These are phyloP conservation scores for Atlantisia rogersi DNA, from an alignment of 2,113 vertebrate species.

Conservation along the genomic window DNA sequence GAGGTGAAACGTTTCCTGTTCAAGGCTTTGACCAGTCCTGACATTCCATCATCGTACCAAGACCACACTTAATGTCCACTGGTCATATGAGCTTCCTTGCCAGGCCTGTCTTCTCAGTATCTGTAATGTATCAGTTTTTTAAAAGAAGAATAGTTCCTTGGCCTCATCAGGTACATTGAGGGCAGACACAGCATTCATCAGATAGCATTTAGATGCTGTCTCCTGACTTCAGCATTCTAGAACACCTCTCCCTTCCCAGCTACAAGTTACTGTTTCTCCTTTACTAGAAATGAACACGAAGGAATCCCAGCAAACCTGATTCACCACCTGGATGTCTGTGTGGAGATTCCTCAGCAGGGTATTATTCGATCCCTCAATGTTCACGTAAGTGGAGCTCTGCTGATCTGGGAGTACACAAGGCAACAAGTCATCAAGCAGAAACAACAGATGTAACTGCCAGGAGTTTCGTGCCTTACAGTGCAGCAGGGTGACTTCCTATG, in stretches of 20 bases:
- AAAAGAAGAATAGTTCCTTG: not conserved
- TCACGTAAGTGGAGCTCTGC: slow-evolving; percentile 94
- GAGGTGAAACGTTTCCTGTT: not conserved
- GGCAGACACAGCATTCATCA: not conserved
- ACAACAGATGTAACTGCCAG: not conserved
- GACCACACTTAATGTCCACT: not conserved
- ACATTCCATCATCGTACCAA: not conserved
- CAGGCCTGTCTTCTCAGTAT: not conserved
- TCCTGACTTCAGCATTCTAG: not conserved
- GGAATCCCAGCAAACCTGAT: slow-evolving; percentile 93
- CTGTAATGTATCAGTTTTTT: not conserved
- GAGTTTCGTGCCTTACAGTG: not conserved
- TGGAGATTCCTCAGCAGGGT: slow-evolving; percentile 95
- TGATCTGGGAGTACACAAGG: slow-evolving; percentile 95
- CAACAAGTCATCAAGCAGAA: slow-evolving; percentile 79
- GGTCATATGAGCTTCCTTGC: not conserved
- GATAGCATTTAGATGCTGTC: not conserved
- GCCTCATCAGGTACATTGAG: not conserved
- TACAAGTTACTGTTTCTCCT: not conserved
- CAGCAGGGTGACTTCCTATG: not conserved
- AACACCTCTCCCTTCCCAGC: not conserved
- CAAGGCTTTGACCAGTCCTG: not conserved
- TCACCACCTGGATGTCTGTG: slow-evolving; percentile 91
- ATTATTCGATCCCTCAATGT: slow-evolving; percentile 95
- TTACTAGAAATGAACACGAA: slow-evolving; percentile 90